Percentiles rank a stretch among this genome's conserved stretches.
phyloP scores from a whole-genome alignment of 1,140 invertebrate species.

The Drosophila bocqueti region DNA sequence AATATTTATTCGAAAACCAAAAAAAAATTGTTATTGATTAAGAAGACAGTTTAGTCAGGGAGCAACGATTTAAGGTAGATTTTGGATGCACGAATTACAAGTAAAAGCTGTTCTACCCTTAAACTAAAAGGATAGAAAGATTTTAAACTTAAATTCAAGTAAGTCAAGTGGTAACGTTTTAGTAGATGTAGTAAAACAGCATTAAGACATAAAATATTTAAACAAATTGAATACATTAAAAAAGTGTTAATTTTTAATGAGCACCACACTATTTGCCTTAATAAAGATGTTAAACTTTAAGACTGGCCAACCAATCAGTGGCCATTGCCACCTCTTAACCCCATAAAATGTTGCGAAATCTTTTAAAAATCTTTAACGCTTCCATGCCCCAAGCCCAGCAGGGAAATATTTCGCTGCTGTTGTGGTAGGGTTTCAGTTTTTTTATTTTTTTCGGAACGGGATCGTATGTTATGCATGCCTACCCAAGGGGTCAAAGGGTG shows the following conservation, averaged over 20 bases:
- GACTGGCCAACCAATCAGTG: constrained; percentile 15
- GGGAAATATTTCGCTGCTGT: constrained; percentile 34
- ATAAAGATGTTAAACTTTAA: constrained; percentile 5
- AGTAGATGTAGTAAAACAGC: too few relatives aligned
- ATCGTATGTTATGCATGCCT: constrained; percentile 38
- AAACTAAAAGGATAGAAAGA: too few relatives aligned
- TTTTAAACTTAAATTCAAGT: too few relatives aligned
- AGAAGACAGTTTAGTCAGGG: too few relatives aligned
- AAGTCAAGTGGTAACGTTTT: too few relatives aligned
- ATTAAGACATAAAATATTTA: too few relatives aligned
- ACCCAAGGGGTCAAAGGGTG: constrained; percentile 60
- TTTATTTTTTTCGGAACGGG: constrained; percentile 8
- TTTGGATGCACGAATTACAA: too few relatives aligned
- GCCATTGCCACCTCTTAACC: constrained; percentile 32
- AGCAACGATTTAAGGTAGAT: too few relatives aligned
- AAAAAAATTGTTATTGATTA: too few relatives aligned
- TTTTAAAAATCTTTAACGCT: constrained; percentile 47
- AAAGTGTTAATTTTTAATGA: too few relatives aligned
- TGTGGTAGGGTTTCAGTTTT: constrained; percentile 1
- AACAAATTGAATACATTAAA: not conserved
- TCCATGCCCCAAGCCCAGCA: not conserved
- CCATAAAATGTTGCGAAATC: constrained; percentile 44
- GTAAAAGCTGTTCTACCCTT: too few relatives aligned
- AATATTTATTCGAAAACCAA: too few relatives aligned
- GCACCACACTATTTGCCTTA: not conserved